Conservation (phyloP, 64 coral and sea anemone species). For the Stichodactyla mertensii region DNA sequence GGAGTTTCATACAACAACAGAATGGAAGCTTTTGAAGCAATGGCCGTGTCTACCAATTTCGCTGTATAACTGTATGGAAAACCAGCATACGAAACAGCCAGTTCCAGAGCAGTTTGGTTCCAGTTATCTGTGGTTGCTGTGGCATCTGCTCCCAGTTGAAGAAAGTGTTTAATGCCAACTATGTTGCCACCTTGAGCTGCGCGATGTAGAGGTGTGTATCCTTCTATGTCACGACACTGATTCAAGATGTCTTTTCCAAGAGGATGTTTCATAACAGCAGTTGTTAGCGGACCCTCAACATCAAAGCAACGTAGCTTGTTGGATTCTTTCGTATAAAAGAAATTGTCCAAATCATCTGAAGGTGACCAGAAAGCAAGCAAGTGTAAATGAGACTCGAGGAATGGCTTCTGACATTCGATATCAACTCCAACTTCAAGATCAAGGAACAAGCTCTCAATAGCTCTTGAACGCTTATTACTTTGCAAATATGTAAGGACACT, state of each 20-base stretch:
- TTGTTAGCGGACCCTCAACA: constrained; percentile 5
- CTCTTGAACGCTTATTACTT: not conserved
- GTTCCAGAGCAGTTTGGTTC: not conserved
- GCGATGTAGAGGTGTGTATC: constrained; percentile 39
- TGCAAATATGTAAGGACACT: constrained; percentile 16
- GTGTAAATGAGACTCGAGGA: constrained; percentile 46
- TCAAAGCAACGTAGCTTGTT: not conserved
- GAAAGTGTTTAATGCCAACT: constrained; percentile 27
- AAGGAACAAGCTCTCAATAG: constrained; percentile 24
- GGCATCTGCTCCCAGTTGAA: constrained; percentile 16
- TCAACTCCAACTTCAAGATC: constrained; percentile 1
- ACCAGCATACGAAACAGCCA: constrained; percentile 50
- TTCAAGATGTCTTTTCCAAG: constrained; percentile 1
- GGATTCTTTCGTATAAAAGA: not conserved
- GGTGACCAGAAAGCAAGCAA: constrained; percentile 29
- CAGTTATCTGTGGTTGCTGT: not conserved
- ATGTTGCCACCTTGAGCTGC: constrained; percentile 63
- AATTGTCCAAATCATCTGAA: not conserved
- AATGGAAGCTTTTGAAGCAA: constrained; percentile 45
- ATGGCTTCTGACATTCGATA: constrained; percentile 30
- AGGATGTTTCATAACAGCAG: not conserved
- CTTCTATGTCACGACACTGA: constrained; percentile 33
- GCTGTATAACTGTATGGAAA: constrained; percentile 11
- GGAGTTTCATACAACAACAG: not conserved
- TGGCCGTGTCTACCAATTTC: constrained; percentile 43